Percentiles rank a stretch among this genome's conserved stretches.
Conservation (phyloP, 2,888 invertebrate genomes). For the Nemurella pictetii region DNA sequence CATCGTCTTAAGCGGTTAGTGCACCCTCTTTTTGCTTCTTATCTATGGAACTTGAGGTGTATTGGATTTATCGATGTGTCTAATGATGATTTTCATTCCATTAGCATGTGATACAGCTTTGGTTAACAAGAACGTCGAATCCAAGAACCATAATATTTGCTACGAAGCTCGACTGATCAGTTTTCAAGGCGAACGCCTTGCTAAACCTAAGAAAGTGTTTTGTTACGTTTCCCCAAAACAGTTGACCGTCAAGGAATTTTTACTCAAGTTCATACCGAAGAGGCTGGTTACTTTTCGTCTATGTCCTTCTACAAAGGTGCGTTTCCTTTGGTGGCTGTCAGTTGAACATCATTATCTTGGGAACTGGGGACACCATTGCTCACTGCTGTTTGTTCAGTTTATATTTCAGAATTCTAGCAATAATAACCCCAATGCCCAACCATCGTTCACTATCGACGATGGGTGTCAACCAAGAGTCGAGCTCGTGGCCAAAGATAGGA, state of each 20-base stretch:
- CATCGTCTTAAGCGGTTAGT: constrained; percentile 84
- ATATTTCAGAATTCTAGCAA: constrained; percentile 60
- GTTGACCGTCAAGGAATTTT: constrained; percentile 89
- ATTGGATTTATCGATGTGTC: neutral
- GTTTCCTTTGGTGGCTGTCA: constrained; percentile 8
- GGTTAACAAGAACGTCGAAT: constrained; percentile 84
- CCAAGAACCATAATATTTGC: constrained; percentile 81
- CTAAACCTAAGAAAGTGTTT: constrained; percentile 83
- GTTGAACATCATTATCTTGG: neutral
- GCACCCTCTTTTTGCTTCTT: neutral
- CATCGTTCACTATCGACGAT: constrained; percentile 83
- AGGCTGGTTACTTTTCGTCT: constrained; percentile 87
- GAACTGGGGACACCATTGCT: neutral
- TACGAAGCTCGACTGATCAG: constrained; percentile 81
- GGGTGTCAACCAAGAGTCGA: constrained; percentile 87
- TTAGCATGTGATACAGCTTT: constrained; percentile 76
- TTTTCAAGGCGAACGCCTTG: constrained; percentile 61
- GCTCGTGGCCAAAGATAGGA: constrained; percentile 80
- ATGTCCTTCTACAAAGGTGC: constrained; percentile 91
- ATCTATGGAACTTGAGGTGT: no score
- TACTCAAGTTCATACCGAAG: constrained; percentile 91
- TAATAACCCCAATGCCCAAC: constrained; percentile 58
- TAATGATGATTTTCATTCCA: constrained; percentile 42
- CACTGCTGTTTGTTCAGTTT: constrained; percentile 58
- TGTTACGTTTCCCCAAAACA: constrained; percentile 91